Percentiles rank a stretch among this genome's conserved stretches.
Evolutionary conservation across 1,140 invertebrate species (phyloP).

Genomic region (Panulirus ornatus): DNA sequence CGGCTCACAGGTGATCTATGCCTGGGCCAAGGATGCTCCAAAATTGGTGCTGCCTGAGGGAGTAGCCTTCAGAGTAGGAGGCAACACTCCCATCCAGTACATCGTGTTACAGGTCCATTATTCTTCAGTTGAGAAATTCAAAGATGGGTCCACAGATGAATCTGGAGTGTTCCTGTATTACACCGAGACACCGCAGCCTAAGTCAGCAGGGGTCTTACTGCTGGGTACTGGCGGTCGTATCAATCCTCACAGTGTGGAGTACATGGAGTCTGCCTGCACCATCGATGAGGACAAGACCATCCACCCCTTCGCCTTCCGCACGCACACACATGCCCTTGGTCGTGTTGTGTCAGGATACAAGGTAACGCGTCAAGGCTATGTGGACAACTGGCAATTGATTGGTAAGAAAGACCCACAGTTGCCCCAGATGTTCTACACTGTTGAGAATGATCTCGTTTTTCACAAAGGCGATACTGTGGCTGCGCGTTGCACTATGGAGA

Average conservation of each 20-base stretch:
- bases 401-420: conserved; percentile 94
- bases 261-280: conserved; percentile 93
- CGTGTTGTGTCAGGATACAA: conserved; percentile 92
- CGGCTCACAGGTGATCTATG: conserved; percentile 93
- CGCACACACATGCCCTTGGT: conserved; percentile 93
- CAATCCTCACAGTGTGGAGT: conserved; percentile 84
- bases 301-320: conserved; percentile 96
- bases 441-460: conserved; percentile 82
- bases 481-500: conserved; percentile 94
- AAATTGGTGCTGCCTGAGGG: conserved; percentile 89
- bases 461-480: conserved; percentile 88
- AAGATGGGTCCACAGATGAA: conserved; percentile 87
- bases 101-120: conserved; percentile 95
- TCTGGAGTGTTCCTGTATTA: conserved; percentile 90
- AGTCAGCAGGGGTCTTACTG: conserved; percentile 92
- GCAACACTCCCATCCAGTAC: conserved; percentile 79
- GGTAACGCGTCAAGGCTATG: conserved; percentile 82
- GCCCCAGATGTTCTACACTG: conserved; percentile 97
- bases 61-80: conserved; percentile 86
- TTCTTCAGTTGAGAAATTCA: conserved; percentile 85
- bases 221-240: conserved; percentile 90
- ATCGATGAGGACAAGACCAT: conserved; percentile 90
- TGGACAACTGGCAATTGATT: conserved; percentile 88
- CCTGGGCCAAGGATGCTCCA: conserved; percentile 97
- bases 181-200: conserved; percentile 85